Conservation (phyloP, 2,797 vertebrate species). For the Acipenser ruthenus region DNA sequence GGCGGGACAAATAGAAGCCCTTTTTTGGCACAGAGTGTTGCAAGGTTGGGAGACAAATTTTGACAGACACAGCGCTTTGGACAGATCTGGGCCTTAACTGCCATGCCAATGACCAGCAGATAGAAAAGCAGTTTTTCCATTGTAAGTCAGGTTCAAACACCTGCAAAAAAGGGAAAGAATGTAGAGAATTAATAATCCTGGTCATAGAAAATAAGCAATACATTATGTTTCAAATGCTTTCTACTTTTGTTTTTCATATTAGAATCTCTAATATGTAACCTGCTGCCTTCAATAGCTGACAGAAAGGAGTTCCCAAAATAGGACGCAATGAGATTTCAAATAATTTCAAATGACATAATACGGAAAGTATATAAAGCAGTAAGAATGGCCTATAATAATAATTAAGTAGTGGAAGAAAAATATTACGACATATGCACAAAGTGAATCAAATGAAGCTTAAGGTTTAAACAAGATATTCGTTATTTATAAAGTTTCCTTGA, state of each 20-base stretch:
- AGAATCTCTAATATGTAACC: conserved; percentile 5
- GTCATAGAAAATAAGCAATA: conserved; percentile 2
- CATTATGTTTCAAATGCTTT: too few relatives aligned
- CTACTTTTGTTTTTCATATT: background rate
- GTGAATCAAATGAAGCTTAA: too few relatives aligned
- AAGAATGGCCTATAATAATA: too few relatives aligned
- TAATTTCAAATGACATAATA: too few relatives aligned
- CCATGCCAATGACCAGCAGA: conserved; percentile 85
- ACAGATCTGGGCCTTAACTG: conserved; percentile 90
- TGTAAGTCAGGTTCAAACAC: conserved; percentile 76
- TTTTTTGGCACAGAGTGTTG: conserved; percentile 97
- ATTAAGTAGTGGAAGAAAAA: too few relatives aligned
- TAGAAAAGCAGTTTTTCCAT: conserved; percentile 97
- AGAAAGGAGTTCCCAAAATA: conserved; percentile 26
- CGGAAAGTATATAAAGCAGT: too few relatives aligned
- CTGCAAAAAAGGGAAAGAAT: conserved; percentile 52
- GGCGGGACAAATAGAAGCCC: conserved; percentile 93
- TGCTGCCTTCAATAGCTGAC: background rate
- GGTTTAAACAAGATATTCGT: too few relatives aligned
- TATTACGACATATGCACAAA: too few relatives aligned
- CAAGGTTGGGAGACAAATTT: conserved; percentile 94
- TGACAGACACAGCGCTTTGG: conserved; percentile 97
- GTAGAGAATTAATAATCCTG: background rate
- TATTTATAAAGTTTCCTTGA: too few relatives aligned
- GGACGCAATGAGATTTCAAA: conserved; percentile 35